Evolutionary conservation across 2,888 invertebrate genomes (phyloP), one percentile per base, ranked within the genome.

Genomic region (Trichopoda pennipes): DNA sequence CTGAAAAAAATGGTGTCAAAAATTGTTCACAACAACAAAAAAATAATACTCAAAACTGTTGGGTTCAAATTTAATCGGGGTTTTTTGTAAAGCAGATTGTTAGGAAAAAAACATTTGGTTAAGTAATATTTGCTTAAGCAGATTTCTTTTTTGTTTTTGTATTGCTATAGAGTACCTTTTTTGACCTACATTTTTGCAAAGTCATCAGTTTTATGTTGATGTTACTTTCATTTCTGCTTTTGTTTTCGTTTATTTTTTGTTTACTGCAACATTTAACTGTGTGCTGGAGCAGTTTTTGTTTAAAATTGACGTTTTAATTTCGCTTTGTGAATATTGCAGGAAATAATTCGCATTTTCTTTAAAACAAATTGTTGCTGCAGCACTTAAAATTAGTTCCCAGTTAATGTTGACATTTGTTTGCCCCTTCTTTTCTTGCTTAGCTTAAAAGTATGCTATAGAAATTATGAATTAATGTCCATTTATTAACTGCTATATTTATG

Each of bases 121-220:
- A 68, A 61, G 60, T 76, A 60, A 69, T 69, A 42, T 61, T 76
- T 76, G 76, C 44, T 76, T 44, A 51, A 68, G 60, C 66, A 66
- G 28, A 51, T 17, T 7, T 17, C 47, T 38, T 58, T 8, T 28
- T 75, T 1, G 3, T 28, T 53, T 44, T 16, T 32, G n/a, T 63
- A 7, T 3, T 53, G 51, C 38, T 55, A 12, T 28, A 53, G 17
- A 12, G 23, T n/a, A 17, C 28, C 32, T 9, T 14, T 23, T 47
- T 70, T 81, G 81, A 70, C 78, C 81, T 70, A 81, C 56, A 74
- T 74, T 78, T 74, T 60, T 70, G 81, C 74, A 60, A 70, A 78
- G 64, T 81, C 81, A 81, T 74, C 81, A 78, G 78, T 72, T 76
- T 60, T 69, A 68, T 53, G 51, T 55, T 76, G 68, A n/a, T n/a